These are phyloP conservation scores for Torymus texanus DNA, from an alignment of 2,888 invertebrate genomes.

Conservation along the genomic window DNA sequence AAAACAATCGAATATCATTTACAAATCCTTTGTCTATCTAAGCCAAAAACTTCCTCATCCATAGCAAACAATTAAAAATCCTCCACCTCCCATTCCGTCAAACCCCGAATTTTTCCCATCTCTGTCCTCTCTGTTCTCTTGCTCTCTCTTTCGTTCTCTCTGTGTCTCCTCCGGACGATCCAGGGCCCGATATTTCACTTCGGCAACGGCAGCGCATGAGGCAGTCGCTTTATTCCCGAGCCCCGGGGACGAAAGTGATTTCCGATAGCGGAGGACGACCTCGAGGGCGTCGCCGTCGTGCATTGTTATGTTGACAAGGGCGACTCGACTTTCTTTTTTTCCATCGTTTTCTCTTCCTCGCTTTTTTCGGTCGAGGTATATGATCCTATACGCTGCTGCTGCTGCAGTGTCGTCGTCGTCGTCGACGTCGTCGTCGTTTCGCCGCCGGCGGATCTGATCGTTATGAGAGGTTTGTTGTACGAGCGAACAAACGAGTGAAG, in stretches of 20 bases:
- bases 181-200: no score
- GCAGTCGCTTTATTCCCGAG: neutral
- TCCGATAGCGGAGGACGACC: conserved; percentile 47
- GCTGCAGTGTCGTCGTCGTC: neutral
- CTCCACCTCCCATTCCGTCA: no score
- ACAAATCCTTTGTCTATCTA: no score
- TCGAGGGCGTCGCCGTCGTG: conserved; percentile 51
- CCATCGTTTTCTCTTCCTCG: neutral
- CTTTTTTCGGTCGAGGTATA: conserved; percentile 2
- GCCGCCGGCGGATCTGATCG: conserved; percentile 38
- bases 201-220: no score
- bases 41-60: no score
- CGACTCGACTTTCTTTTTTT: conserved; percentile 17
- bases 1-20: no score
- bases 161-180: neutral
- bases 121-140: no score
- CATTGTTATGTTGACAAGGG: conserved; percentile 50
- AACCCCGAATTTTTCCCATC: no score
- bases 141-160: neutral
- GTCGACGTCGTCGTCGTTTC: neutral
- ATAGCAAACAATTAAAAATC: no score
- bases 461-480: conserved; percentile 31
- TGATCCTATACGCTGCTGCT: conserved; percentile 10
- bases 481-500: neutral
- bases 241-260: conserved; percentile 49